A percentile compares a stretch with the other conserved stretches of the same genome.
phyloP scores from a whole-genome alignment of 2,888 invertebrate genomes.

The Chymomyza fuscimana region DNA sequence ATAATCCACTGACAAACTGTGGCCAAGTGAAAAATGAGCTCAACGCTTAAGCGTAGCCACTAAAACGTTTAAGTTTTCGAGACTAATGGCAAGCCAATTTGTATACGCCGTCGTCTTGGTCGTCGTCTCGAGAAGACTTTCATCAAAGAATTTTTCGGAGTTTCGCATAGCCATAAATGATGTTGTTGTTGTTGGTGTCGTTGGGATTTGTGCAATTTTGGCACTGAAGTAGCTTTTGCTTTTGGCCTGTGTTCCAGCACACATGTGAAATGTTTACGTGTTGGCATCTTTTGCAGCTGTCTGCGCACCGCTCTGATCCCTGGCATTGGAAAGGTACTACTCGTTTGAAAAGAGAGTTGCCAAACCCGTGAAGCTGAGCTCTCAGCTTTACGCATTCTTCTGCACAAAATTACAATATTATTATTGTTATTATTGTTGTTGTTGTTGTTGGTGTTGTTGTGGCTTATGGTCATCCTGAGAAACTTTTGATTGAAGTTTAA shows the following conservation, averaged over 20 bases:
- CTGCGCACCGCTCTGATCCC: background rate
- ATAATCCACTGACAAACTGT: conserved; percentile 57
- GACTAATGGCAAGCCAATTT: conserved; percentile 71
- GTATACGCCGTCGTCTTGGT: conserved; percentile 46
- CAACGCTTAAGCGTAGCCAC: conserved; percentile 68
- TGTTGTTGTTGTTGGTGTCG: conserved; percentile 42
- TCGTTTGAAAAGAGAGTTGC: conserved; percentile 9
- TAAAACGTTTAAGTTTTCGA: conserved; percentile 69
- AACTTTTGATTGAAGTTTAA: conserved; percentile 70
- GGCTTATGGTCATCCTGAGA: conserved; percentile 61
- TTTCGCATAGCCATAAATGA: conserved; percentile 67
- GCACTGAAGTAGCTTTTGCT: conserved; percentile 40
- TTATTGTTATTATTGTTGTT: conserved; percentile 54
- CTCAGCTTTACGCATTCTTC: conserved; percentile 56
- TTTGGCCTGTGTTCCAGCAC: conserved; percentile 32
- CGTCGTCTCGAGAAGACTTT: conserved; percentile 38
- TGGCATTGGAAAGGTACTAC: background rate
- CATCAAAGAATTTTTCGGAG: conserved; percentile 66
- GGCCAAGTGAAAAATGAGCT: conserved; percentile 71
- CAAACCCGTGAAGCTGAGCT: conserved; percentile 5
- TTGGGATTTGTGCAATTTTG: conserved; percentile 25
- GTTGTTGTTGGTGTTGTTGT: conserved; percentile 28
- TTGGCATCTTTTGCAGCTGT: conserved; percentile 57
- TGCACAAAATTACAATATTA: conserved; percentile 67
- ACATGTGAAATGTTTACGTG: conserved; percentile 72